phyloP scores from a whole-genome alignment of 2,113 vertebrate species.

The Octodon degus region DNA sequence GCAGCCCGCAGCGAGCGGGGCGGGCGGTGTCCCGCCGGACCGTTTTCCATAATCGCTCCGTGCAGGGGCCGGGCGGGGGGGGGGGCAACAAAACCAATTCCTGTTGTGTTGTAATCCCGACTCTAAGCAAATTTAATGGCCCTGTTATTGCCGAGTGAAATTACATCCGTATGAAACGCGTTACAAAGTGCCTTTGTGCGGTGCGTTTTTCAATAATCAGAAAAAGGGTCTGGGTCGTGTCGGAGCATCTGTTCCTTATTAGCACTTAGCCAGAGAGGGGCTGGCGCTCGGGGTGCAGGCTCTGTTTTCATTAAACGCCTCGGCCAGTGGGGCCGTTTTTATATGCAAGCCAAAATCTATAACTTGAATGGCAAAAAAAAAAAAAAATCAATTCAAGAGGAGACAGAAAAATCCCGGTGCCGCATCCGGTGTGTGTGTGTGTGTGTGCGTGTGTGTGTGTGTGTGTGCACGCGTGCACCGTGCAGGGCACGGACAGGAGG shows the following conservation, averaged over 20 bases:
- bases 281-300: conserved; percentile 42
- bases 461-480: too few relatives aligned
- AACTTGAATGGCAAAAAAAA: background rate
- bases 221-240: conserved; percentile 75
- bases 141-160: conserved; percentile 79
- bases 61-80: background rate
- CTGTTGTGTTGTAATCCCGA: conserved; percentile 81
- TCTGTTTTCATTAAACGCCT: conserved; percentile 78
- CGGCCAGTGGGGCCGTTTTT: conserved; percentile 1
- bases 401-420: background rate
- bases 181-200: conserved; percentile 83
- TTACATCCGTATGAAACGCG: conserved; percentile 83
- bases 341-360: background rate
- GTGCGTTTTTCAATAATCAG: conserved; percentile 69
- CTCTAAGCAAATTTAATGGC: conserved; percentile 82
- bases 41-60: background rate
- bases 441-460: too few relatives aligned
- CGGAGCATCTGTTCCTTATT: conserved; percentile 81
- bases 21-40: background rate
- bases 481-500: too few relatives aligned
- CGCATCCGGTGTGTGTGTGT: background rate
- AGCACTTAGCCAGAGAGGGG: conserved; percentile 75
- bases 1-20: background rate
- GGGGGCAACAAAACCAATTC: conserved; percentile 34
- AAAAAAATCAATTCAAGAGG: background rate